Evolutionary conservation across 1,140 invertebrate species (phyloP).

Genomic region (Drosophila repletoides): DNA sequence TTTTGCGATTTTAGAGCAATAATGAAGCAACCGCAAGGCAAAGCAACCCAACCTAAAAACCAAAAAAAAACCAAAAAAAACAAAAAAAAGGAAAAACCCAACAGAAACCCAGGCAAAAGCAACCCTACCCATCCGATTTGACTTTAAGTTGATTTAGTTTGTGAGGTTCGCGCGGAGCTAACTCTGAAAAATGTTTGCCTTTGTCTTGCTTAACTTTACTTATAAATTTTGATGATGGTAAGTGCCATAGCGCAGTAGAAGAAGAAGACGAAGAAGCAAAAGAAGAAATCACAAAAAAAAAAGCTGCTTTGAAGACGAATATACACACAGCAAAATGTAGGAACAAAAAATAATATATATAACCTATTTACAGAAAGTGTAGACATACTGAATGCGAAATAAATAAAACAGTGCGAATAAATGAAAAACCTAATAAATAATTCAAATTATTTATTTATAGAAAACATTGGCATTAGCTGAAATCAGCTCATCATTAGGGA

Average conservation of each 20-base stretch:
- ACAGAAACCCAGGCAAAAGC: background rate
- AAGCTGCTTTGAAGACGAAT: conserved; percentile 13
- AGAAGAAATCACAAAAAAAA: conserved; percentile 24
- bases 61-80: background rate
- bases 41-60: conserved; percentile 8
- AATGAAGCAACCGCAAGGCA: conserved; percentile 53
- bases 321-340: background rate
- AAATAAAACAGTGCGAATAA: conserved; percentile 3
- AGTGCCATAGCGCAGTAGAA: conserved; percentile 4
- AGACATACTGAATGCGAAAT: background rate
- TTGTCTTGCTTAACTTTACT: conserved; percentile 65
- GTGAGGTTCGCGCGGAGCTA: conserved; percentile 2
- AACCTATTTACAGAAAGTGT: background rate
- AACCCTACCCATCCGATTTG: conserved; percentile 31
- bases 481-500: too few relatives aligned
- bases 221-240: conserved; percentile 76
- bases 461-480: too few relatives aligned
- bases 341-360: background rate
- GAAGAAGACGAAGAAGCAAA: too few relatives aligned
- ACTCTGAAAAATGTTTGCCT: conserved; percentile 61
- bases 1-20: conserved; percentile 28
- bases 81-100: too few relatives aligned
- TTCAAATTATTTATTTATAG: too few relatives aligned
- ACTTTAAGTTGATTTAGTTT: conserved; percentile 71
- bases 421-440: conserved; percentile 2